These are phyloP conservation scores for Hypotaenidia philippensis DNA, from an alignment of 2,797 vertebrate genomes.

Conservation along the genomic window DNA sequence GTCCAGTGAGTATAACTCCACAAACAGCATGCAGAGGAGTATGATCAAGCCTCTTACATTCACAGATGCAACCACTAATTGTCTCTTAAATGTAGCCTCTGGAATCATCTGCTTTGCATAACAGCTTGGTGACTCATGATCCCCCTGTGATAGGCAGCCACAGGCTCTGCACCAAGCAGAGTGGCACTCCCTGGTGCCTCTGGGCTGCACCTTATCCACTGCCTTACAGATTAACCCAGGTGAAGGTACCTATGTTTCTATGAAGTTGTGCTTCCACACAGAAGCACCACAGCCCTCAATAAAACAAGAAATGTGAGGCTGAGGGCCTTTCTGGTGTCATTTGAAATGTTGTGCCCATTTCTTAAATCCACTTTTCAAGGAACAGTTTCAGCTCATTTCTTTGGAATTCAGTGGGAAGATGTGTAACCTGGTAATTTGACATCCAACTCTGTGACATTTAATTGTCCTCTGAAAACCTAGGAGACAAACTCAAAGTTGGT, in stretches of 20 bases:
- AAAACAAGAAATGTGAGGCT: fast-evolving
- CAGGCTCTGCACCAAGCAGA: fast-evolving
- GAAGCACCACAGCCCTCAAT: background rate
- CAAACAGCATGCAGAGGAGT: background rate
- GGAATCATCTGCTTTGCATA: background rate
- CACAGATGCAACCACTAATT: background rate
- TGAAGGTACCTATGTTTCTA: background rate
- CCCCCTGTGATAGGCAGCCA: background rate
- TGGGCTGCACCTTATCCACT: fast-evolving
- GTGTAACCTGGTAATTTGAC: background rate
- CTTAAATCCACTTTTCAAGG: background rate
- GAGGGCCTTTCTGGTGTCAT: background rate
- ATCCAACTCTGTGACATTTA: background rate
- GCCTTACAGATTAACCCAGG: background rate
- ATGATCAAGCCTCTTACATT: background rate
- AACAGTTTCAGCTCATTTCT: background rate
- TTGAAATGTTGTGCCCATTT: background rate
- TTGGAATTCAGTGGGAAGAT: background rate
- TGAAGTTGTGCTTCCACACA: fast-evolving
- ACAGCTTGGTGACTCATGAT: background rate
- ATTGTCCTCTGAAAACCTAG: background rate
- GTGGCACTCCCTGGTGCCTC: background rate
- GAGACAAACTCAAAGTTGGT: background rate
- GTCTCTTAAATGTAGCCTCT: background rate
- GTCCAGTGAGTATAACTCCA: background rate